Conservation (phyloP, 1,140 invertebrate genomes). For the Drosophila ercepeae region DNA sequence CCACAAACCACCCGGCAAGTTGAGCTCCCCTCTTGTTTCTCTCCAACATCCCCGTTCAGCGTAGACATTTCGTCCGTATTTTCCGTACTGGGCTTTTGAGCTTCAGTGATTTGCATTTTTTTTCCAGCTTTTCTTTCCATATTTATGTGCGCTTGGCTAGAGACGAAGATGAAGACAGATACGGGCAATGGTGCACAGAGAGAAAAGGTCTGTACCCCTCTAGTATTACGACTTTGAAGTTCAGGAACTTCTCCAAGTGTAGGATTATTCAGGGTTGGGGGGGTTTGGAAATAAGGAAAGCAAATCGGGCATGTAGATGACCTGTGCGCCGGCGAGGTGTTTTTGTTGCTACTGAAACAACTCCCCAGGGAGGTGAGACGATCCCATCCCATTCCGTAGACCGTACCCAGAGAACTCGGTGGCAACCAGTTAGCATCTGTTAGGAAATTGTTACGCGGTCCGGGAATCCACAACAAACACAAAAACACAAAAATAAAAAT, state of each 20-base stretch:
- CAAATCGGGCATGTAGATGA: slow-evolving; percentile 47
- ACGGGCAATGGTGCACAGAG: slow-evolving; percentile 9
- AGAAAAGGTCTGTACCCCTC: background rate
- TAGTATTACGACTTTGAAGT: too few species aligned
- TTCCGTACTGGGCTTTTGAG: slow-evolving; percentile 65
- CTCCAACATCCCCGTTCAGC: slow-evolving; percentile 1
- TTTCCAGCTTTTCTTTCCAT: slow-evolving; percentile 34
- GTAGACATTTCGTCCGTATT: background rate
- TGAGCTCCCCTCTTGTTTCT: background rate
- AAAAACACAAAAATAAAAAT: too few species aligned
- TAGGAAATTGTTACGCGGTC: slow-evolving; percentile 27
- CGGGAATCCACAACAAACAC: background rate
- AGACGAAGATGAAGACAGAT: slow-evolving; percentile 50
- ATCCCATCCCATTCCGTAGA: slow-evolving; percentile 53
- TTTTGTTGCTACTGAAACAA: slow-evolving; percentile 54
- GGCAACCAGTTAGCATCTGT: slow-evolving; percentile 36
- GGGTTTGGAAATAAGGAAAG: background rate
- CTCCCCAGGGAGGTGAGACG: slow-evolving; percentile 52
- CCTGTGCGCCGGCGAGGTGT: slow-evolving; percentile 52
- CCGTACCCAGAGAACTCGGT: slow-evolving; percentile 7
- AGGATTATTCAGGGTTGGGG: background rate
- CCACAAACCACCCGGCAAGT: slow-evolving; percentile 42
- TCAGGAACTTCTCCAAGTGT: background rate
- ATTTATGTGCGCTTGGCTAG: slow-evolving; percentile 67
- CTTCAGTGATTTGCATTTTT: slow-evolving; percentile 81